Evolutionary conservation across 2,113 vertebrate species (phyloP), one percentile per base, ranked within the genome.

Genomic region (Zosterops pallidus): DNA sequence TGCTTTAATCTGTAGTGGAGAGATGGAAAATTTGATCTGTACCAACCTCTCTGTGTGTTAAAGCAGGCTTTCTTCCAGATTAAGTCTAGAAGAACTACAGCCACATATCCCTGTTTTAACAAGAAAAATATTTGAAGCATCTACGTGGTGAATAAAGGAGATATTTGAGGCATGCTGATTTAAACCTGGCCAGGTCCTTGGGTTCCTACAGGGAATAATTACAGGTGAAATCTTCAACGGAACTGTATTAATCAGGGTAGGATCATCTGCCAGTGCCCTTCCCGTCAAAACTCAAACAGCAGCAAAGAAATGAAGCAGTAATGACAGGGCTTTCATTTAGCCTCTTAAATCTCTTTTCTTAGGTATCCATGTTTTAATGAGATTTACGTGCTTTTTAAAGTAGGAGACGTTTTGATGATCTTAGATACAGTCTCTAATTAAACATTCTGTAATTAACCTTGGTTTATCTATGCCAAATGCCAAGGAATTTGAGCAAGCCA

Each of bases 371-470:
- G 83, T 92, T 92, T 95, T 94, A 95, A 89, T 83, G 70, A 64
- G 37, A 89, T 82, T 55, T 79, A 49, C 12, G 33, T 63, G 49
- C 49, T 95, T 95, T 93, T 89, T 86, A 76, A 77, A 46, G 63
- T 47, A 90, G 84, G 78, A 92, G 70, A 67, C 29, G 6, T 92
- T 87, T 75, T 82, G 53, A 90, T 92, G 50, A 85, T 90, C 59
- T 85, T 77, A 93, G 93, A 94, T 85, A 71, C 60, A 90, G 82
- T 41, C 59, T 95, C 55, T 94, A 75, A 94, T 91, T 81, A 96
- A 89, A 88, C 70, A 72, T 93, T 95, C 74, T 72, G 37, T 96
- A 91, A 94, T 96, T 93, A 90, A 90, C 59, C 78, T 69, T 33
- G 52, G n/a, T 63, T 95, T 63, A 91, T 63, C 86, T 89, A 59